Evolutionary conservation across 2,797 vertebrate genomes (phyloP), one percentile per base, ranked within the genome.

Genomic region (Holocentrus rufus): DNA sequence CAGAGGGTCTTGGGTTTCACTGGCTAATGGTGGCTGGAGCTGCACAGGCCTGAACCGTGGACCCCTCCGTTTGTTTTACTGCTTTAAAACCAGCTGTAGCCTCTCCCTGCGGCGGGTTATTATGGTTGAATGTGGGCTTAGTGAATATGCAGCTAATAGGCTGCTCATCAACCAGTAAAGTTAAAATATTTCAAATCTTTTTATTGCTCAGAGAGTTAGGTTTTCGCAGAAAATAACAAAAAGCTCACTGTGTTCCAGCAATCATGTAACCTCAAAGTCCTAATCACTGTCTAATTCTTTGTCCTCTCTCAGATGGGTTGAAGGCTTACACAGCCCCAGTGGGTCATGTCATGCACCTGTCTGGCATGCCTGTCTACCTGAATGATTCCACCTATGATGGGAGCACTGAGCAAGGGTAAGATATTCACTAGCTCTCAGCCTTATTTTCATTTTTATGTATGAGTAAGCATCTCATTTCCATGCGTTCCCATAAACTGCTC

Each of bases 341-440:
- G 72, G 97, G 97, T 50, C 95, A 97, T 53, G 82, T 95, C 31
- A 97, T 98, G 97, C 81, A 92, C 70, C 84, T 96, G 1, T 89
- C 94, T 7, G 90, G 94, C 0, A 88, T 92, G 6, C 87, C 93
- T 0, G 82, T 97, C 46, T 90, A 95, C 89, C 94, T 98, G 53
- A 98, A 98, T 0, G 97, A 98, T 88, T 98, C 97, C 70, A 96
- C 96, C 65, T 98, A 97, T 0, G 97, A 98, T 1, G 97, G 97
- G 3, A 93, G 93, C 87, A 93, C 90, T 0, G 90, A 94, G 67
- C 93, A 93, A 85, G 94, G 94, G 97, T 98, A 89, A 94, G 87
- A 72, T 10, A 36, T 68, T 31, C 59, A 61, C 49, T 36, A 5
- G 11, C 20, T 55, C 2, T 1, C 0, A 1, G 36, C n/a, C 46